These are phyloP conservation scores for Corythornis vintsioides DNA, from an alignment of 2,113 vertebrate species.

Conservation along the genomic window DNA sequence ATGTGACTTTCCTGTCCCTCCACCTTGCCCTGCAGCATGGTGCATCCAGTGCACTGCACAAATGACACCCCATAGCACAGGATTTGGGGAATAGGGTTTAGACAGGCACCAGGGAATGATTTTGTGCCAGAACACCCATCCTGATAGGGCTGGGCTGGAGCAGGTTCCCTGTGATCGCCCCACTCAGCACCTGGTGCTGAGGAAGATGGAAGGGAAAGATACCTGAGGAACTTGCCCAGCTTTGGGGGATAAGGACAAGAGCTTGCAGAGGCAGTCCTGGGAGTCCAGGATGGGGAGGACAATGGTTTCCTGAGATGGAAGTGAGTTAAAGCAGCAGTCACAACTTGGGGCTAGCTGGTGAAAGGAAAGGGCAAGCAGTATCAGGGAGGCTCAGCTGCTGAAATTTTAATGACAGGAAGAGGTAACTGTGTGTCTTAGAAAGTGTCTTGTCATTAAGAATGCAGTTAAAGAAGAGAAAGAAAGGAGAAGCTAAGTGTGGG, in stretches of 20 bases:
- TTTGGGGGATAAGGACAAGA: background rate
- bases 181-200: background rate
- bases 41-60: background rate
- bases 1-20: background rate
- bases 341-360: background rate
- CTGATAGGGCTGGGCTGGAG: background rate
- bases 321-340: background rate
- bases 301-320: background rate
- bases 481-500: background rate
- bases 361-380: background rate
- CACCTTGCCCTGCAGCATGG: background rate
- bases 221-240: background rate
- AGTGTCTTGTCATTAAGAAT: background rate
- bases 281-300: too few species aligned
- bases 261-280: background rate
- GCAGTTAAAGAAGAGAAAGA: background rate
- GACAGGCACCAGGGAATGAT: background rate
- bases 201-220: background rate
- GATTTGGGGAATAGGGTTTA: background rate
- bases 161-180: too few species aligned
- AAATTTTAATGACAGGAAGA: background rate
- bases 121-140: background rate
- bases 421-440: background rate
- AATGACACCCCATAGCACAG: rapidly evolving
- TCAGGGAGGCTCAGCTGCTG: background rate